Evolutionary conservation across 2,888 invertebrate species (phyloP).

Genomic region (Penaeus monodon): DNA sequence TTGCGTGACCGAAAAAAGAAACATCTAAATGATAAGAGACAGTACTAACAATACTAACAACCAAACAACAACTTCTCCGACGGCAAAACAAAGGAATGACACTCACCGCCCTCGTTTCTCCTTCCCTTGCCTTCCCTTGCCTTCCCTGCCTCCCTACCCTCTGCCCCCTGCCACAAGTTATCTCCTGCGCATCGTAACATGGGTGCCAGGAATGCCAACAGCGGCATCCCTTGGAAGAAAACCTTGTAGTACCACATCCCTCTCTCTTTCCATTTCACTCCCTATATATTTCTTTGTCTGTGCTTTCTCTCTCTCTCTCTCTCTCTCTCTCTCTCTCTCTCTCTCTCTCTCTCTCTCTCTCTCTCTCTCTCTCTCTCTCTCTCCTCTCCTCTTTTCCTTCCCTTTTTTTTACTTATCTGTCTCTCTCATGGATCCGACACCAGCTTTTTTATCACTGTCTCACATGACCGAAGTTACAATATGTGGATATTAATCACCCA

Average conservation of each 20-base stretch:
- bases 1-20: no score
- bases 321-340: not conserved
- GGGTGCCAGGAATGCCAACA: slow-evolving; percentile 45
- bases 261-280: not conserved
- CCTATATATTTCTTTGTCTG: not conserved
- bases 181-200: slow-evolving; percentile 38
- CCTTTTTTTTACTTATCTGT: no score
- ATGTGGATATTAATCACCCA: no score
- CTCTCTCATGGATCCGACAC: no score
- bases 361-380: not conserved
- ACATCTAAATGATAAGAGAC: no score
- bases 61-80: no score
- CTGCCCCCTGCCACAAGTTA: slow-evolving; percentile 22
- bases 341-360: slow-evolving; percentile 1
- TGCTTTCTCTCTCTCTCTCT: slow-evolving; percentile 1
- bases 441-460: no score
- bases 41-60: no score
- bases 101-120: not conserved
- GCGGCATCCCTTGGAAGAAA: slow-evolving; percentile 1
- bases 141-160: not conserved
- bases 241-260: not conserved
- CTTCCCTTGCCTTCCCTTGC: not conserved
- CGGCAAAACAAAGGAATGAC: no score
- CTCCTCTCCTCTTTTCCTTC: no score
- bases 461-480: no score